Evolutionary conservation across 2,888 invertebrate species (phyloP).

Genomic region (Cryptops parisi): DNA sequence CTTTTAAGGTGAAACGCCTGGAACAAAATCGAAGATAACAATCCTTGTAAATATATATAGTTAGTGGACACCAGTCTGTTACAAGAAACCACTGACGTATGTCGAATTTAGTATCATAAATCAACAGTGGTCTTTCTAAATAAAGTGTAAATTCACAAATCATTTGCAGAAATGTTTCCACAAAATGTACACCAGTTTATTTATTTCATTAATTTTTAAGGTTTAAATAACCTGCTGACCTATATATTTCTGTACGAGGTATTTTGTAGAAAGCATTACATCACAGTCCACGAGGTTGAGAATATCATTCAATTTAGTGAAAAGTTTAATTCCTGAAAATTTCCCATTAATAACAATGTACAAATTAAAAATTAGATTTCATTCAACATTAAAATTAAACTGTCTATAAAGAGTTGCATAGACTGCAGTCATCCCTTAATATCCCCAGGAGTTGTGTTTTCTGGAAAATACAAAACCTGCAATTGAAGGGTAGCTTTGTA

Average conservation of each 20-base stretch:
- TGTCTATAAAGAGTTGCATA: no score
- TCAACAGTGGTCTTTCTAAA: constrained; percentile 70
- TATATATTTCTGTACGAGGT: constrained; percentile 90
- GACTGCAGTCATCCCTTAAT: no score
- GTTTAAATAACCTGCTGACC: constrained; percentile 45
- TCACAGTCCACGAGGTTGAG: constrained; percentile 35
- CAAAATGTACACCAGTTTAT: no score
- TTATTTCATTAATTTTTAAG: not conserved
- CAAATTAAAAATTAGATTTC: not conserved
- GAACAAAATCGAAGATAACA: constrained; percentile 81
- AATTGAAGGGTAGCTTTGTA: no score
- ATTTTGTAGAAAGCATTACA: constrained; percentile 36
- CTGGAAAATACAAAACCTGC: no score
- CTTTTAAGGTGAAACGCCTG: constrained; percentile 24
- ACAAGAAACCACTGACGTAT: constrained; percentile 92
- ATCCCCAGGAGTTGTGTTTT: no score
- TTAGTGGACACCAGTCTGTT: constrained; percentile 75
- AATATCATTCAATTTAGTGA: constrained; percentile 75
- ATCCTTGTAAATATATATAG: constrained; percentile 86
- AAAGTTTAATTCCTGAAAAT: constrained; percentile 60
- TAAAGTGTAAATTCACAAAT: no score
- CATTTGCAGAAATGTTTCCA: no score
- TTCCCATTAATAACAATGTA: not conserved
- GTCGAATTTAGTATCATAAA: constrained; percentile 85
- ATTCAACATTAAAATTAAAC: no score